Conservation (phyloP, 2,888 invertebrate genomes). For the Caenorhabditis sulstoni region DNA sequence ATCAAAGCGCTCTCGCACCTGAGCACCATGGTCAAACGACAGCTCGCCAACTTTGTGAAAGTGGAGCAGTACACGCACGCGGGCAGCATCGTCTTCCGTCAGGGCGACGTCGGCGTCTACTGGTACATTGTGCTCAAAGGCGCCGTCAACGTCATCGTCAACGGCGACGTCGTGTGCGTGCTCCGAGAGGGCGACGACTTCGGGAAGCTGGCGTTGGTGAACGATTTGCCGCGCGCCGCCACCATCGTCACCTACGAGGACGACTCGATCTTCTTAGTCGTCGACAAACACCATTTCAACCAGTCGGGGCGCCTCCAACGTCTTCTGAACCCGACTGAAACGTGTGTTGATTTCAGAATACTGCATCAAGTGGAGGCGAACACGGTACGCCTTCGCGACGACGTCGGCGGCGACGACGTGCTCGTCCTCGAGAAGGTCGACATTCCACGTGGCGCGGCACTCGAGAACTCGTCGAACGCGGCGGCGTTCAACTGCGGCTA, state of each 20-base stretch:
- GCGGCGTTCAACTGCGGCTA: conserved; percentile 82
- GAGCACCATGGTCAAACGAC: conserved; percentile 84
- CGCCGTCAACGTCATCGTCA: conserved; percentile 89
- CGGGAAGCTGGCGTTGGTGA: conserved; percentile 90
- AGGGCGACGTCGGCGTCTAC: conserved; percentile 89
- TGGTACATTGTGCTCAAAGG: conserved; percentile 91
- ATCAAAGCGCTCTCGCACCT: conserved; percentile 89
- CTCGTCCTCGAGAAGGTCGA: no score
- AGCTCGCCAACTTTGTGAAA: conserved; percentile 88
- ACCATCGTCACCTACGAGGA: conserved; percentile 89
- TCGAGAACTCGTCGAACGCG: conserved; percentile 49
- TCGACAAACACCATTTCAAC: conserved; percentile 91
- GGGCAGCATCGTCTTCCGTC: conserved; percentile 84
- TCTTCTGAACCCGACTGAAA: no score
- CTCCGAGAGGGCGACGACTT: conserved; percentile 91
- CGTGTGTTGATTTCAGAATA: conserved; percentile 75
- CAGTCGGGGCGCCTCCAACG: no score
- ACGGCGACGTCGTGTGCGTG: conserved; percentile 89
- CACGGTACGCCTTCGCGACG: conserved; percentile 89
- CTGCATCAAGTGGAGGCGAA: conserved; percentile 89
- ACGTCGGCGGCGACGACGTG: conserved; percentile 80
- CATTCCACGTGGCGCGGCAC: conserved; percentile 21
- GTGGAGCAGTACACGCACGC: conserved; percentile 83
- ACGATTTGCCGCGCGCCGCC: conserved; percentile 90
- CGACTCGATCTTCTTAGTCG: conserved; percentile 89